Evolutionary conservation across 2,888 invertebrate genomes (phyloP), one percentile per base, ranked within the genome.

Genomic region (Meliscaeva auricollis): DNA sequence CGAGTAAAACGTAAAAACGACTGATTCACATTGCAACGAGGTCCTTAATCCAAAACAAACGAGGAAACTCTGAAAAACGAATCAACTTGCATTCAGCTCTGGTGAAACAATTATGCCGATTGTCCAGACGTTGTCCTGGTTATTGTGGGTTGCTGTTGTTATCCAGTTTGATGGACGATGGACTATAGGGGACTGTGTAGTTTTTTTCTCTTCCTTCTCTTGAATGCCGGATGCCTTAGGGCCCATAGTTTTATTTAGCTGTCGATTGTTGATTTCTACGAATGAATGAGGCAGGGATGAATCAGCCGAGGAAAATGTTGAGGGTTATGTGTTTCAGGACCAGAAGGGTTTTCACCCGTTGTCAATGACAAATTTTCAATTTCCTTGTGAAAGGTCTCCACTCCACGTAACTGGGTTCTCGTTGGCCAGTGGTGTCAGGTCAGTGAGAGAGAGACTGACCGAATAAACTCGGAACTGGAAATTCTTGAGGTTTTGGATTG

Each of bases 101-200:
- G 26, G 26, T 69, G 77, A 83, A 83, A 77, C 82, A 83, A 83
- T 77, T 83, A 77, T 73, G 77, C 58, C 58, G 60, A 82, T 82
- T 76, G 76, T 77, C 76, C 66, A 46, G 58, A 60, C 70, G 44
- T 52, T 72, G 73, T 68, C 50, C 66, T 60, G 9, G 60, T 44
- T 56, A 52, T 20, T 35, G 58, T 58, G 56, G 17, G 13, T 22
- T 11, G 38, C n/a, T 58, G 30, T 38, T 76, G 64, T 72, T 35
- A 38, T 58, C n/a, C 58, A 44, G 46, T 73, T 56, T 77, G 73
- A 68, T 68, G 68, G 73, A 82, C 72, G 82, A 72, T 81, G 52
- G 72, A 70, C 17, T n/a, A 48, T 69, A 46, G 62, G 44, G 13
- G 66, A 35, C 17, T 44, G 44, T 30, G 9, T 13, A 26, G 4